phyloP scores from a whole-genome alignment of 1,140 invertebrate species.

The Leptinotarsa texana region DNA sequence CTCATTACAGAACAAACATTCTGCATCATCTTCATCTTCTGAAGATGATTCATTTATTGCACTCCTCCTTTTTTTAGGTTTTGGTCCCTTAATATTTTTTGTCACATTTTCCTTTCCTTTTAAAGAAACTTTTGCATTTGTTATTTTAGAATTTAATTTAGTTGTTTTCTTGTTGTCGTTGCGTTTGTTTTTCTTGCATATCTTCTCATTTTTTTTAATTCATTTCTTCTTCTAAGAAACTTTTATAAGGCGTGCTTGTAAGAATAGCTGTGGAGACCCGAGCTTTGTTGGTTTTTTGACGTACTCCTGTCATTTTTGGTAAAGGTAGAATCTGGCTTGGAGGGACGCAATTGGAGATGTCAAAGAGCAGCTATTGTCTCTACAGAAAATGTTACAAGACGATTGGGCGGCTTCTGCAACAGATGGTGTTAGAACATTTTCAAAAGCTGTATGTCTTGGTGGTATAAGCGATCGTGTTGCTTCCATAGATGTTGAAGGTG shows the following conservation, averaged over 20 bases:
- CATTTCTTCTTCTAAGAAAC: conserved; percentile 1
- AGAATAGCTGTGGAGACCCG: not conserved
- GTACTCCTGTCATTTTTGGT: not conserved
- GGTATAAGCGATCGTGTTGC: too few species aligned
- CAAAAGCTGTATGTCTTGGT: too few species aligned
- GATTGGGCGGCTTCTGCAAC: too few species aligned
- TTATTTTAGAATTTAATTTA: conserved; percentile 1
- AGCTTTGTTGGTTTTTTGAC: not conserved
- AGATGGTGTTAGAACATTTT: too few species aligned
- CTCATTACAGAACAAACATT: conserved; percentile 2
- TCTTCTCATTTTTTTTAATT: conserved; percentile 2
- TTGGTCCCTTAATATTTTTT: not conserved
- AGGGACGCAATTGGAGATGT: not conserved
- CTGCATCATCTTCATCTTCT: conserved; percentile 1
- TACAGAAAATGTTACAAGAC: too few species aligned
- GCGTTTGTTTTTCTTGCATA: not conserved
- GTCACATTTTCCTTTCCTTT: not conserved
- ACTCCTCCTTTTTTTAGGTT: not conserved
- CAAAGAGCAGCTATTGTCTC: too few species aligned
- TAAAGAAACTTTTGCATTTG: not conserved
- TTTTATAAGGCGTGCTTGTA: conserved; percentile 10
- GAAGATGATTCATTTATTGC: not conserved
- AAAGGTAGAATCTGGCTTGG: not conserved
- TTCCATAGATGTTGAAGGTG: not conserved
- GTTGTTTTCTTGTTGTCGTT: not conserved